Evolutionary conservation across 2,113 vertebrate species (phyloP).

Genomic region (Peromyscus californicus): DNA sequence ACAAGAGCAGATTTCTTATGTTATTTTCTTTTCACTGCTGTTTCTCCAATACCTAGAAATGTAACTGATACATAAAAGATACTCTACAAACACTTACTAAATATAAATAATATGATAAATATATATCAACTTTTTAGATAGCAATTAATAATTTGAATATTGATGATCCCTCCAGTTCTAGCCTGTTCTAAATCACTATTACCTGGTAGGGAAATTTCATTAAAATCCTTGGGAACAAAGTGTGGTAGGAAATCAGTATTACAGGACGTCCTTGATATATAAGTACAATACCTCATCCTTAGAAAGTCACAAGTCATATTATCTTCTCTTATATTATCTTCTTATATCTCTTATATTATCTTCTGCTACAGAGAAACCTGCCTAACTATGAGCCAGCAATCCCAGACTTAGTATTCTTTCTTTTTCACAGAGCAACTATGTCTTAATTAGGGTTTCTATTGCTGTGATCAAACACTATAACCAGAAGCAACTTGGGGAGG

Average conservation of each 20-base stretch:
- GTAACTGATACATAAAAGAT: neutral
- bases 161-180: neutral
- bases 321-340: neutral
- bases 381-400: neutral
- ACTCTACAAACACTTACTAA: neutral
- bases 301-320: neutral
- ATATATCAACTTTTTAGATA: neutral
- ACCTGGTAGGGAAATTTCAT: neutral
- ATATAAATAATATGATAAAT: neutral
- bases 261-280: neutral
- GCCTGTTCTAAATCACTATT: neutral
- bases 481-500: neutral
- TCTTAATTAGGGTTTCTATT: neutral
- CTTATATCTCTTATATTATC: too few relatives aligned
- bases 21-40: neutral
- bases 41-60: neutral
- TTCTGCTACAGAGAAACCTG: neutral
- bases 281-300: neutral
- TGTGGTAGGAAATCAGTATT: constrained; percentile 6
- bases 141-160: neutral
- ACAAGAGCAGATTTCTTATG: neutral
- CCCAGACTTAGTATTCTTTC: neutral
- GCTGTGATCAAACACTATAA: neutral
- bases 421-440: neutral
- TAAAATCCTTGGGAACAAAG: neutral